Evolutionary conservation across 2,888 invertebrate genomes (phyloP), one percentile per base, ranked within the genome.

Genomic region (Endomychus coccineus): DNA sequence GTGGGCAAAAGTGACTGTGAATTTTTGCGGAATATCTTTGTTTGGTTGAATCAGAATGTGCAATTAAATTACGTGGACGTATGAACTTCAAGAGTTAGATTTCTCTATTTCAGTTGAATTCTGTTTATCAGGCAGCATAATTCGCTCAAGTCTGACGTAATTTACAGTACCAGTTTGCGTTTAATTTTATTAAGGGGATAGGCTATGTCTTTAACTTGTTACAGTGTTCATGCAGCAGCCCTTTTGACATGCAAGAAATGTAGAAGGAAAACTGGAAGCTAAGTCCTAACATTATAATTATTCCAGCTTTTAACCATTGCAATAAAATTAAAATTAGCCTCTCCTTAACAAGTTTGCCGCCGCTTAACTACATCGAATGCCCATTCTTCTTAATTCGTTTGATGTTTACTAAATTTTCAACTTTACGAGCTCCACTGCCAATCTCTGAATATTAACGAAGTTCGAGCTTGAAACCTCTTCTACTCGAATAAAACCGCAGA

Each of bases 271-370:
- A 52, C 50, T 43, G 47, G 44, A 48, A 49, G 49, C n/a, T 51
- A 47, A 48, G 48, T 50, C 49, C 51, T 52, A 58, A 59, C 59
- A 56, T 59, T 54, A 58, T 58, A 59, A 60, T 60, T 60, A 59
- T 59, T 58, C 58, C 58, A 54, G 54, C 51, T 52, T 54, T 60
- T 59, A 58, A 51, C 48, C 56, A 47, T 48, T 45, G 57, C 58
- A 54, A 58, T 58, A 58, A 60, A 60, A 60, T 59, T 56, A 55
- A 59, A 57, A 56, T 58, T 58, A 51, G 54, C 53, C 49, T 54
- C 47, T 47, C 51, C n/a, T 51, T 54, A 49, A 51, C 51, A 50
- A 53, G 50, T 51, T 50, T 48, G 7, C 10, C 25, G 25, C 25
- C 25, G 25, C 25, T 25, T 10, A n/a, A 25, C 25, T 25, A 10